A percentile compares a stretch with the other conserved stretches of the same genome.
These are phyloP conservation scores for Sinocyclocheilus grahami DNA, from an alignment of 2,113 vertebrate genomes.

Conservation along the genomic window DNA sequence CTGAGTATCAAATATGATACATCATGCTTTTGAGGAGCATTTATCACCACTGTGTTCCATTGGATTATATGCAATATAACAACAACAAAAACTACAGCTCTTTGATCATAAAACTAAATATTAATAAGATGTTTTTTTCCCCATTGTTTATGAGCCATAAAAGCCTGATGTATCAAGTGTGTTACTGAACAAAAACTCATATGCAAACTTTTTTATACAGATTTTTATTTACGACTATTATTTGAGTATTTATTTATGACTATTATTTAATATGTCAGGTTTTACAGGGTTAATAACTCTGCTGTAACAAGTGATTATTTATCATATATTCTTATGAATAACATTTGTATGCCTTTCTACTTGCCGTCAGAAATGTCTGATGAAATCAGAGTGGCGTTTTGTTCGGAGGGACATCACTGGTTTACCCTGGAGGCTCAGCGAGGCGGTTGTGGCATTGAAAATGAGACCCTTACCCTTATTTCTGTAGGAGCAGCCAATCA, in stretches of 20 bases:
- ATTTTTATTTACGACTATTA: neutral
- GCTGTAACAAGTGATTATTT: neutral
- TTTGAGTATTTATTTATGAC: too few species aligned
- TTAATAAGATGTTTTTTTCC: too few species aligned
- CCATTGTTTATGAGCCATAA: neutral
- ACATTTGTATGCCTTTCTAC: neutral
- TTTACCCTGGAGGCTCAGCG: constrained; percentile 68
- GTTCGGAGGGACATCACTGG: constrained; percentile 63
- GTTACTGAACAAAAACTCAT: neutral
- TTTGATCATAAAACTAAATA: too few species aligned
- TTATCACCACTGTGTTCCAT: neutral
- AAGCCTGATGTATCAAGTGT: neutral
- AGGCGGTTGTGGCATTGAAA: constrained; percentile 51
- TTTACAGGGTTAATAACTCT: neutral
- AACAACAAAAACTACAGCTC: too few species aligned
- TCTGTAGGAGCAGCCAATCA: constrained; percentile 70
- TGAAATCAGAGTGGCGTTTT: constrained; percentile 69
- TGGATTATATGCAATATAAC: too few species aligned
- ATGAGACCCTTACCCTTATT: constrained; percentile 65
- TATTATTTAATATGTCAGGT: neutral
- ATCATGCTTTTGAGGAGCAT: too few species aligned
- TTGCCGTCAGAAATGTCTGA: constrained; percentile 63
- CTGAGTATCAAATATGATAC: too few species aligned
- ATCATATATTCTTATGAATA: neutral
- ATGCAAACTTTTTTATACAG: neutral